A percentile compares a stretch with the other conserved stretches of the same genome.
Conservation (phyloP, 92 coral and sea anemone genomes). For the Anthopleura xanthogrammica region DNA sequence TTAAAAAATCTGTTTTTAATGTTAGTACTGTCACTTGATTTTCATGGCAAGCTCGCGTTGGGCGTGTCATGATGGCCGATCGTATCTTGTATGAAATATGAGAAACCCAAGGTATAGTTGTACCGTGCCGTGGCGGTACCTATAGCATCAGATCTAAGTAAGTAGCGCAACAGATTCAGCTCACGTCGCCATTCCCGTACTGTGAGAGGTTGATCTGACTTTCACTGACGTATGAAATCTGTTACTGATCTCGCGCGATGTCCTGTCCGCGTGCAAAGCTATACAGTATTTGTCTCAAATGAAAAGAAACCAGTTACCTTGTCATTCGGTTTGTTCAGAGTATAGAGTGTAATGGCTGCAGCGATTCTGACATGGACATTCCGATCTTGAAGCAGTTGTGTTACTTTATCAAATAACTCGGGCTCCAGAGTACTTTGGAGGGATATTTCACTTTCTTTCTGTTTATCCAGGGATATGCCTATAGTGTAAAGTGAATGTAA, state of each 20-base stretch:
- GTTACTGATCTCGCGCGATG: no score
- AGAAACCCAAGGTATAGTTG: no score
- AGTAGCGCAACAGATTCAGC: no score
- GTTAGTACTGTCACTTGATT: no score
- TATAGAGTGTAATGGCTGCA: constrained; percentile 83
- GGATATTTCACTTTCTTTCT: constrained; percentile 47
- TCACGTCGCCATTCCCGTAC: no score
- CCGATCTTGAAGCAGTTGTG: constrained; percentile 68
- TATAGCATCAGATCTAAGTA: no score
- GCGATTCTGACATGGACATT: constrained; percentile 90
- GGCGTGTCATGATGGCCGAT: no score
- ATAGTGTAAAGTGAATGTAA: neutral
- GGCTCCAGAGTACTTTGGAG: constrained; percentile 79
- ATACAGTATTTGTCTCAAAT: no score
- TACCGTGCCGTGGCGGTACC: no score
- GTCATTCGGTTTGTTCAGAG: constrained; percentile 66
- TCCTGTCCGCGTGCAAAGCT: neutral
- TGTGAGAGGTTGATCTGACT: neutral
- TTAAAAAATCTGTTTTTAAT: no score
- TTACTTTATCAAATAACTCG: constrained; percentile 69
- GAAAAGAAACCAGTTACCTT: constrained; percentile 44
- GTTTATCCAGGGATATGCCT: constrained; percentile 73
- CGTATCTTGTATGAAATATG: no score
- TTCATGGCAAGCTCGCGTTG: no score
- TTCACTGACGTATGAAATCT: neutral